Base-by-base conservation (phyloP, 2,113 vertebrate species). In the Malurus elegans region DNA sequence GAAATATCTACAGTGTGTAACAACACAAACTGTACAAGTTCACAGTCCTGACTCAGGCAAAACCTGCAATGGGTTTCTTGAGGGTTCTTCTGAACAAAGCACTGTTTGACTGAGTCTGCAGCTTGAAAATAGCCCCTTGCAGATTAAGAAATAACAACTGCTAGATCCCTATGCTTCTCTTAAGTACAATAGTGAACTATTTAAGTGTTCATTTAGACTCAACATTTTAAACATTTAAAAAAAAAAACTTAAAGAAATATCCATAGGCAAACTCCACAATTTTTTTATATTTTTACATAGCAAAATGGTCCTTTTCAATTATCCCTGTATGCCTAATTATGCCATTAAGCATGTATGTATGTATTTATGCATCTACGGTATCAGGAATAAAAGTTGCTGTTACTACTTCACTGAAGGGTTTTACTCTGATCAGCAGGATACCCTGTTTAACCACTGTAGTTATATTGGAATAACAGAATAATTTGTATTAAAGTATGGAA, bases 51-150 rank as follows among this genome's bases (percentile, higher is more conserved):
- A 93, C 76, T 81, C 61, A 81, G 18, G 61, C 40, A 72, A 91
- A 96, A 93, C 18, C 36, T 64, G 31, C 36, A 91, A 83, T 78
- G 60, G 16, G 47, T 87, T 93, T 94, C 91, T 64, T 80, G 79
- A 80, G 80, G 34, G 36, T 65, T 93, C 57, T 40, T 81, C 73
- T 89, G 31, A 58, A 91, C 40, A 84, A 91, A 81, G 21, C 4
- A 3, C 81, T 61, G 40, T 62, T 91, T 79, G 61, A 86, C 56
- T 84, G 80, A 93, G 47, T 78, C 65, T 5, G 6, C 72, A 94
- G 40, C 57, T 79, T 73, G 56, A 44, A 96, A 94, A 92, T 61
- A 92, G 92, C 48, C n/a, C 72, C 73, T 91, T 87, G 57, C 51
- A 91, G 80, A 87, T 69, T 76, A 87, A 95, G 69, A 91, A 93